A percentile compares a stretch with the other conserved stretches of the same genome.
Conservation (phyloP, 2,797 vertebrate genomes). For the Mus caroli region DNA sequence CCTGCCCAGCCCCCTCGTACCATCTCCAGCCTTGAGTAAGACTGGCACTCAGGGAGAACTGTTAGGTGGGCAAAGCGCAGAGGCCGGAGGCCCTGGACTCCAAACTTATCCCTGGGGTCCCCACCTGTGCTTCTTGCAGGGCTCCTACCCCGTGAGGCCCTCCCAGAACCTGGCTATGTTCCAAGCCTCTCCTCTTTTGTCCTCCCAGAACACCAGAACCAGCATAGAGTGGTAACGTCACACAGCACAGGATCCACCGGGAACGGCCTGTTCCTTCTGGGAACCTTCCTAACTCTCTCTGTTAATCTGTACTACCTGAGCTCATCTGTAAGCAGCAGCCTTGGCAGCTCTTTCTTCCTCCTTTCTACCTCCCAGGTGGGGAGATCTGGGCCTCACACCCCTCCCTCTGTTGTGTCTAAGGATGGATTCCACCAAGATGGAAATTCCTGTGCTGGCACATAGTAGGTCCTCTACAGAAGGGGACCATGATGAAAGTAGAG, state of each 20-base stretch:
- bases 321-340: accelerated
- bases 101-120: accelerated
- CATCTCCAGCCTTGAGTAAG: background rate
- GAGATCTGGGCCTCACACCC: accelerated
- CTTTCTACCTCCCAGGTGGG: background rate
- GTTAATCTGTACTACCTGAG: accelerated
- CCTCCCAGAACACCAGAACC: too few species aligned
- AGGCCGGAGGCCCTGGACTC: accelerated
- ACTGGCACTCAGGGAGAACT: background rate
- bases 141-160: background rate
- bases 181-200: background rate
- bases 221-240: accelerated
- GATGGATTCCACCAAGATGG: background rate
- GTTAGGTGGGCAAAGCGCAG: background rate
- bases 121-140: background rate
- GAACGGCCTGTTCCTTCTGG: accelerated
- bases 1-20: background rate
- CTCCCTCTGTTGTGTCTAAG: background rate
- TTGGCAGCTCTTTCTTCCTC: accelerated
- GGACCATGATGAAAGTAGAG: background rate
- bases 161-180: background rate
- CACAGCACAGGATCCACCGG: accelerated
- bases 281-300: accelerated
- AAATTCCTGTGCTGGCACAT: accelerated
- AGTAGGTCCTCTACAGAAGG: background rate